Base-by-base conservation (phyloP, 2,113 vertebrate genomes). In the Dolichotis patagonum region DNA sequence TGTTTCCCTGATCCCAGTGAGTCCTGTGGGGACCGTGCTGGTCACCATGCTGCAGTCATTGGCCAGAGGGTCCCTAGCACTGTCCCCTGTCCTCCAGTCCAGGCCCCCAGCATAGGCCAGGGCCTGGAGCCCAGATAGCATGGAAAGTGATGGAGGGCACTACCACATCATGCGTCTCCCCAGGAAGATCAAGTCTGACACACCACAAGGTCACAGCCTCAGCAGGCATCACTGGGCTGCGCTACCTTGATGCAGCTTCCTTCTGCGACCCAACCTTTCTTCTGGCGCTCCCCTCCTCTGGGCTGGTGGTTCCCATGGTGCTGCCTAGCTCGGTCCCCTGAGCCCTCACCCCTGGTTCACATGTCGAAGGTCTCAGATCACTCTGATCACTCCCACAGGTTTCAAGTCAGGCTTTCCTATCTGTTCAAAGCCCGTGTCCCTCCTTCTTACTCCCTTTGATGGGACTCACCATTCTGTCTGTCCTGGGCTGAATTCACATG, bases 11-110 rank as follows among this genome's bases (percentile, higher is more conserved):
- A 89, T n/a, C 24, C 20, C 43, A 2, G 19, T 46, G 60, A 30
- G 56, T 13, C 32, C 41, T 43, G 38, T 24, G n/a, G 41, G 20
- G 14, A 28, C 38, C 2, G 7, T 65, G 56, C 75, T 28, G 65
- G 65, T 6, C 60, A 24, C 63, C 7, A 12, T 7, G 17, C 17
- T 32, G 67, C 0, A 16, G 63, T 24, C 60, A 5, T 30, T 11
- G 30, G 30, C 32, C 32, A 0, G 89, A 56, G 32, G 0, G 0
- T 24, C 0, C 38, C 49, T 30, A 3, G 7, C 1, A 2, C 2
- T 0, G 67, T 6, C 7, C 43, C 43, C 43, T 22, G 41, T 28
- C 35, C 49, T 69, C 41, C 1, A 30, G 16, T n/a, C 65, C 16
- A 19, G 7, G 35, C 65, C 16, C 32, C 5, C 17, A n/a, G 65